Base-by-base conservation (phyloP, 2,888 invertebrate genomes). In the Chrysodeixis includens region DNA sequence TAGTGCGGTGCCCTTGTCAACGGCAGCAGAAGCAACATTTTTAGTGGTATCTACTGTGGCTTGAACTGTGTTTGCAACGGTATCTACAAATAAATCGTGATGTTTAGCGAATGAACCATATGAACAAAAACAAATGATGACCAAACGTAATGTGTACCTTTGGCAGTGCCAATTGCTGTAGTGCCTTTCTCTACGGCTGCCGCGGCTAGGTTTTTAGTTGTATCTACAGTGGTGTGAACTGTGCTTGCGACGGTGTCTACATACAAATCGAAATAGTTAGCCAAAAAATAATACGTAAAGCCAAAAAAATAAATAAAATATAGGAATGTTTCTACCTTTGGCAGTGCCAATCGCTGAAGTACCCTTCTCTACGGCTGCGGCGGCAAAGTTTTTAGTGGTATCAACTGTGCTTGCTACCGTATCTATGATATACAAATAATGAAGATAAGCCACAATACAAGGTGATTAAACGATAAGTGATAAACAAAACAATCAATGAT, bases 1-100 rank as follows among this genome's bases (percentile, higher is more conserved):
- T 1, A 18, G 30, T 0, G 51, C 32, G 12, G 58, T 71, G 49
- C 72, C 62, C 6, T 49, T 71, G 6, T 61, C 84, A 30, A 79
- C 73, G n/a, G 81, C 83, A 4, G 83, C 71, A 0, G 79, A 66
- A 0, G 84, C 84, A 52, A 78, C 70, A 8, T 76, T 83, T 75
- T 86, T 87, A 8, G 85, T 83, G 9, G 80, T 82, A 58, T 85
- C 84, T 66, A 86, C 80, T 22, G 86, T 82, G 7, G 71, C 72
- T 53, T 83, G 71, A 30, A 83, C 57, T 51, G 84, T 78, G 58
- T 63, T 71, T 46, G 76, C 56, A 77, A 79, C 62, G 20, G 76
- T 69, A 51, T 79, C 78, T 70, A 73, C 53, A 32, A 30, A 65
- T 1, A 14, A 59, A 61, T 20, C 56, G 35, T 35, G 8, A 18